Percentiles rank a stretch among this genome's conserved stretches.
phyloP scores from a whole-genome alignment of 2,888 invertebrate genomes.

The Zootermopsis nevadensis region DNA sequence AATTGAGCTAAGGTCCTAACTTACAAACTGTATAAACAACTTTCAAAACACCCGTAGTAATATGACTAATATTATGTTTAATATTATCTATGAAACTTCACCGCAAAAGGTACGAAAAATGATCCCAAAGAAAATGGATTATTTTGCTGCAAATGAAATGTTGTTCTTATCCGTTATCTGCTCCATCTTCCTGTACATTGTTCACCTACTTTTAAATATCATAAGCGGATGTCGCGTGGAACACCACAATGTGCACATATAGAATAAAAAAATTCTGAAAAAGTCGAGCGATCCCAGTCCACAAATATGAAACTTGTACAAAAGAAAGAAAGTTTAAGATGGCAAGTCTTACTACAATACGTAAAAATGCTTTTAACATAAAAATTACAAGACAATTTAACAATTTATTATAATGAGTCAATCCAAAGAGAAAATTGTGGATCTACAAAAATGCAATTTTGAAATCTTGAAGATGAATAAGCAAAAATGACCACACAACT shows the following conservation, averaged over 20 bases:
- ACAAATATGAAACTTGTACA: conserved; percentile 36
- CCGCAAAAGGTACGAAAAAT: background rate
- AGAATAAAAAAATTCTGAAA: conserved; percentile 39
- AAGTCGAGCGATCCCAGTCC: conserved; percentile 33
- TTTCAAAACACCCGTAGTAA: conserved; percentile 7
- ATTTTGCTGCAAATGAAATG: background rate
- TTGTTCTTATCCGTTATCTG: conserved; percentile 7
- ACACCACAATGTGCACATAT: conserved; percentile 19
- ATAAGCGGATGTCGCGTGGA: conserved; percentile 30
- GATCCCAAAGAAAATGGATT: conserved; percentile 1
- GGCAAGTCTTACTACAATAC: conserved; percentile 30
- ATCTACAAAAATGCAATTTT: too few species aligned
- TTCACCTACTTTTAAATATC: conserved; percentile 39
- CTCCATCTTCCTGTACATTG: conserved; percentile 19
- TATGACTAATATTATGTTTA: conserved; percentile 20
- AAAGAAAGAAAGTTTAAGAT: background rate
- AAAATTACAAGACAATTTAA: conserved; percentile 27
- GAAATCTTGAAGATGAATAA: too few species aligned
- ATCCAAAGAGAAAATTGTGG: too few species aligned
- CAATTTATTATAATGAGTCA: conserved; percentile 27
- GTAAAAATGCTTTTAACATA: conserved; percentile 14
- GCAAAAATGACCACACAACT: too few species aligned
- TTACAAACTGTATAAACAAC: conserved; percentile 12
- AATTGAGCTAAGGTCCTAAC: background rate
- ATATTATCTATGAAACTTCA: background rate